Percentiles rank a stretch among this genome's conserved stretches.
phyloP scores from a whole-genome alignment of 2,797 vertebrate species.

The Thamnophis elegans region DNA sequence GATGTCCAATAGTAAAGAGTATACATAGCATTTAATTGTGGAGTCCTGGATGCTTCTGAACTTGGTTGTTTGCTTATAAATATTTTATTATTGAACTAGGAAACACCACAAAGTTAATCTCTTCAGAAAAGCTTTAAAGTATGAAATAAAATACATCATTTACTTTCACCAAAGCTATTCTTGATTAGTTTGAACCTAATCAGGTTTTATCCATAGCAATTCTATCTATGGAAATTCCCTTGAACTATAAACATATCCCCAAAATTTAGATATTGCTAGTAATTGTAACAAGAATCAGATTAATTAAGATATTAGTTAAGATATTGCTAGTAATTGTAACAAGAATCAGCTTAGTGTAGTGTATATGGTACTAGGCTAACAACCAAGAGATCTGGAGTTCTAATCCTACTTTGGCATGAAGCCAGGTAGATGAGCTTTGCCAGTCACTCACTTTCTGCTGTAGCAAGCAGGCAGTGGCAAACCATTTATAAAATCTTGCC shows the following conservation, averaged over 20 bases:
- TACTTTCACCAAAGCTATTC: neutral
- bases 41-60: neutral
- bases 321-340: neutral
- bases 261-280: neutral
- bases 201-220: neutral
- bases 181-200: neutral
- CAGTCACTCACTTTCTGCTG: neutral
- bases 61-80: neutral
- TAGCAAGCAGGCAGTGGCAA: neutral
- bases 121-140: neutral
- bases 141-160: neutral
- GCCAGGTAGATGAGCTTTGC: neutral
- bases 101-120: neutral
- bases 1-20: neutral
- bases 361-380: neutral
- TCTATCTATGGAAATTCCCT: neutral
- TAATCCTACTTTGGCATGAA: neutral
- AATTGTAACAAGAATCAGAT: neutral
- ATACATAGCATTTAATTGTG: neutral
- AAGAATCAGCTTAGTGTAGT: neutral
- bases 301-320: no score
- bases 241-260: neutral
- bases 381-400: neutral
- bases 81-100: neutral
- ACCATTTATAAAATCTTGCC: neutral